These are phyloP conservation scores for Podocnemis expansa DNA, from an alignment of 2,113 vertebrate genomes.

Conservation along the genomic window DNA sequence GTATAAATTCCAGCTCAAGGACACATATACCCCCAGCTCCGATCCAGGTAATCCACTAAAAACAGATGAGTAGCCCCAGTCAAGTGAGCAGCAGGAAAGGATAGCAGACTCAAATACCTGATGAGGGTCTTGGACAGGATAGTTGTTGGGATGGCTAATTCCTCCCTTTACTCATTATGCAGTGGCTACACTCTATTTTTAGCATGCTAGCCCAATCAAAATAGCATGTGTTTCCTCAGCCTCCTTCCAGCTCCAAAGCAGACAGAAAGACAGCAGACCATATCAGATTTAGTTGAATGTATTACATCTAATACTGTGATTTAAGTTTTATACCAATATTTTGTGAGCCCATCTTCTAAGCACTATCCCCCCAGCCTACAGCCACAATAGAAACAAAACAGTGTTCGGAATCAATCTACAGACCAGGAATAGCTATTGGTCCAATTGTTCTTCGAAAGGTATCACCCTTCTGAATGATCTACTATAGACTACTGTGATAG, in stretches of 20 bases:
- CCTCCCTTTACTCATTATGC: not conserved
- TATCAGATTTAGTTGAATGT: conserved; percentile 45
- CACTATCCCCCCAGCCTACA: not conserved
- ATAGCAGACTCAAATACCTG: not conserved
- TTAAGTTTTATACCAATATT: not conserved
- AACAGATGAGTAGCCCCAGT: not conserved
- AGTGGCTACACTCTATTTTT: not conserved
- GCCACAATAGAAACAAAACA: not conserved
- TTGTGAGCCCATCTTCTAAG: conserved; percentile 1
- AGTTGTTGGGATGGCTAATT: not conserved
- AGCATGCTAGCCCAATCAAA: not conserved
- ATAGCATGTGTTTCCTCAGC: not conserved
- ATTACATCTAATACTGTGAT: conserved; percentile 29
- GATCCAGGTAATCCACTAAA: not conserved
- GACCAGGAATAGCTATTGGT: not conserved
- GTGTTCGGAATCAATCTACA: not conserved
- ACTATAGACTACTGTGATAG: no score
- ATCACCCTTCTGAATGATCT: not conserved
- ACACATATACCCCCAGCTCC: not conserved
- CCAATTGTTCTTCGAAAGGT: not conserved
- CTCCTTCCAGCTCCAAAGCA: not conserved
- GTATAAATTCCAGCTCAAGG: not conserved
- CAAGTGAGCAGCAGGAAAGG: not conserved
- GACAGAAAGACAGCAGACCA: not conserved
- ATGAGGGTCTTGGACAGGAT: not conserved